Evolutionary conservation across 2,797 vertebrate species (phyloP), one percentile per base, ranked within the genome.

Genomic region (Notoglanidium macrostoma): DNA sequence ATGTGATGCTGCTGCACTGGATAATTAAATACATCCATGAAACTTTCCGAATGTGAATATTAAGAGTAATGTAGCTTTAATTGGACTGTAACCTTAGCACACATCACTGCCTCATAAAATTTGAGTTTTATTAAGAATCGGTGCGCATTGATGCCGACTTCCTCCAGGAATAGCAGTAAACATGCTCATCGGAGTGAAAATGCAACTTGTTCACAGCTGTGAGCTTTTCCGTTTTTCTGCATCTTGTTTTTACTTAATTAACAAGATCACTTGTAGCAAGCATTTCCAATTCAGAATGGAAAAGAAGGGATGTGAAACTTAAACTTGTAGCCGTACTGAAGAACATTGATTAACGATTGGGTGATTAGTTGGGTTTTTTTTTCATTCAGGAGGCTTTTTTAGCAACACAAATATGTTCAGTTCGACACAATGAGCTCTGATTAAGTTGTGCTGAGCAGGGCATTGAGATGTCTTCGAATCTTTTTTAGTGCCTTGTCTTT

Each of bases 51-150:
- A 65, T 65, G 81, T 54, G 89, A 92, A 91, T 92, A 91, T 94
- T 92, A 91, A 88, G 88, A 86, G 91, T 93, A 93, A 92, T 94
- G 92, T 92, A 93, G 85, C 91, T 92, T 94, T 93, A 93, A 94
- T 94, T 92, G 92, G 91, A 86, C 89, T 89, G 90, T 91, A 92
- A 93, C 93, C 90, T 93, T 91, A 91, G 85, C 90, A 86, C 90
- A 87, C 93, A 91, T 91, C 90, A 92, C 90, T 88, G 77, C 86
- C 85, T 93, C 90, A 92, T 92, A 91, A 86, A 80, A 67, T 87
- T 89, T 89, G 85, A 90, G 87, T 93, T 92, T 92, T 92, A 94
- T 93, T 93, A 92, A 94, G 87, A 90, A 92, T 91, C 92, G 93
- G 93, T 93, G 91, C 92, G 91, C 90, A 92, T 92, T 61, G 89